Conservation (phyloP, 2,888 invertebrate genomes). For the Idaea straminata region DNA sequence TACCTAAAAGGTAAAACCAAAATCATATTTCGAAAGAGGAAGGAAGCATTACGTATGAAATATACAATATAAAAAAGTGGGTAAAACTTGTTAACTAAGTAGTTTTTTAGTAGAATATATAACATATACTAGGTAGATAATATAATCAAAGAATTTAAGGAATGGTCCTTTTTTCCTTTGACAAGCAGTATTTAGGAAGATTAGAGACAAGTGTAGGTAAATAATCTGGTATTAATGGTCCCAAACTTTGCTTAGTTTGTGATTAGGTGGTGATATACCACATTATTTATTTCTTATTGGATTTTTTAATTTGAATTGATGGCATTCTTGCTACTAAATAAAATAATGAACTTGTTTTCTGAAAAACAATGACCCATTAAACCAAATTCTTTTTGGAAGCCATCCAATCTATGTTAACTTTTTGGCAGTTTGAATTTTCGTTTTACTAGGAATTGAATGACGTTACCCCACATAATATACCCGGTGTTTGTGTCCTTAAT, state of each 20-base stretch:
- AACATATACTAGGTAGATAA: neutral
- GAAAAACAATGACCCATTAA: constrained; percentile 1
- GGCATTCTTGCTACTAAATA: neutral
- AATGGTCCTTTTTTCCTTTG: no score
- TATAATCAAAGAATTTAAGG: no score
- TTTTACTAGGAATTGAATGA: neutral
- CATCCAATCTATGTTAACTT: neutral
- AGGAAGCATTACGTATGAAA: neutral
- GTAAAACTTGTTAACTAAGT: neutral
- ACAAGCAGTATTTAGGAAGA: neutral
- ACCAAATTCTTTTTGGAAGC: neutral
- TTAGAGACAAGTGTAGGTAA: neutral
- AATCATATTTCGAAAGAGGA: neutral
- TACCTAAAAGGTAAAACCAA: neutral
- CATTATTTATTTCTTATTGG: neutral
- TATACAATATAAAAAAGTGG: neutral
- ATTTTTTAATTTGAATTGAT: neutral
- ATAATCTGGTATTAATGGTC: neutral
- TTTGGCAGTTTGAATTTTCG: neutral
- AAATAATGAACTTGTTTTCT: neutral
- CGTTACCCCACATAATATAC: neutral
- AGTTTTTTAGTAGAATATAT: neutral
- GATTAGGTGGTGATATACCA: neutral
- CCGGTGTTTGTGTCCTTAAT: neutral
- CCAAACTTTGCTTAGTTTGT: neutral